These are phyloP conservation scores for Diogma glabrata DNA, from an alignment of 2,888 invertebrate species.

Conservation along the genomic window DNA sequence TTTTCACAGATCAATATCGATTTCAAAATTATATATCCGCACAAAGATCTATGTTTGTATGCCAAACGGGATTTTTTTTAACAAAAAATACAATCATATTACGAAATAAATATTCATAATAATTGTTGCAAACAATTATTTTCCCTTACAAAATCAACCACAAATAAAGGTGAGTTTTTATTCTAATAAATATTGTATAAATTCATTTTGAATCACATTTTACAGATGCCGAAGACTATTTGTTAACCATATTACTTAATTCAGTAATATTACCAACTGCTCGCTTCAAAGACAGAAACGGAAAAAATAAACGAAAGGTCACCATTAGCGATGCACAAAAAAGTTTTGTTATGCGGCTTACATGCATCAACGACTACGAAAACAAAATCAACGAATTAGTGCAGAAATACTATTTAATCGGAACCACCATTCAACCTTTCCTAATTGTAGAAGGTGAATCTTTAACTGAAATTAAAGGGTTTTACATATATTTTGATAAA, in stretches of 20 bases:
- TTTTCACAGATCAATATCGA: background rate
- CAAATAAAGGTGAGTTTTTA: too few relatives aligned
- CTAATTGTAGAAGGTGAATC: background rate
- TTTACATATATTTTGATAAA: background rate
- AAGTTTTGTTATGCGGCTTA: constrained; percentile 1
- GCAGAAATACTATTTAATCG: constrained; percentile 1
- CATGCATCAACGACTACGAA: constrained; percentile 4
- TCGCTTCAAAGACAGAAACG: background rate
- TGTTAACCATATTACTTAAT: background rate
- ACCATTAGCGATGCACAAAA: background rate
- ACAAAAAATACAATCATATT: background rate
- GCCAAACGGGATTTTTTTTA: background rate
- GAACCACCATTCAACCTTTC: background rate
- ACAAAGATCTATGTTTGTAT: background rate
- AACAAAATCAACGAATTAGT: background rate
- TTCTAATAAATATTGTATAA: too few relatives aligned
- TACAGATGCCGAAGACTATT: background rate
- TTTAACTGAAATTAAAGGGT: background rate
- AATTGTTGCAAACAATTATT: background rate
- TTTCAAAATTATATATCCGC: background rate
- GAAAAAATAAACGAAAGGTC: background rate
- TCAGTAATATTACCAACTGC: background rate
- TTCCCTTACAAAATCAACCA: too few relatives aligned
- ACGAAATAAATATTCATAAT: background rate
- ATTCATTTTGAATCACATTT: too few relatives aligned